These are phyloP conservation scores for Ephestia elutella DNA, from an alignment of 1,140 invertebrate genomes.

Conservation along the genomic window DNA sequence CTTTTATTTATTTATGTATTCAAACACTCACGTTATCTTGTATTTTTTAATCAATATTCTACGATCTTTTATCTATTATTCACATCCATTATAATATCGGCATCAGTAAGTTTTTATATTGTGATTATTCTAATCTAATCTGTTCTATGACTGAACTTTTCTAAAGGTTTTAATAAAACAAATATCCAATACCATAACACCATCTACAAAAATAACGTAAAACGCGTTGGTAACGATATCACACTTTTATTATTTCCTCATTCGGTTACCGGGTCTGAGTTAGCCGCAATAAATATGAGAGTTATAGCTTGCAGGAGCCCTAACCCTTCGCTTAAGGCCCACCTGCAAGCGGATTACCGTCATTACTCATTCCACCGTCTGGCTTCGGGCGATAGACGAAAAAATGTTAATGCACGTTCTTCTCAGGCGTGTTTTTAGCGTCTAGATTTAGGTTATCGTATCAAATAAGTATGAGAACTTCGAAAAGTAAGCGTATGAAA, in stretches of 20 bases:
- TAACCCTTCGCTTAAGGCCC: constrained; percentile 65
- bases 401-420: constrained; percentile 24
- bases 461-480: no score
- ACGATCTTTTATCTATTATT: no score
- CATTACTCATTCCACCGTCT: constrained; percentile 68
- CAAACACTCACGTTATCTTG: no score
- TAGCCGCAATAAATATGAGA: constrained; percentile 65
- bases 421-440: constrained; percentile 4
- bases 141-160: no score
- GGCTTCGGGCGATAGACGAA: constrained; percentile 43
- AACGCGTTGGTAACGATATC: constrained; percentile 13
- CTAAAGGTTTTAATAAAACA: background rate
- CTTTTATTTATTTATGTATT: no score
- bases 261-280: constrained; percentile 38
- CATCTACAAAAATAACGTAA: background rate
- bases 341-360: constrained; percentile 67
- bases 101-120: no score
- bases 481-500: no score
- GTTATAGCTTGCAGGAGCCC: constrained; percentile 54
- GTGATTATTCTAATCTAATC: no score
- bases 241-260: constrained; percentile 35
- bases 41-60: no score
- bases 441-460: constrained; percentile 11
- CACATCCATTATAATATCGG: no score
- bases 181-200: background rate